These are phyloP conservation scores for Neotoxoptera formosana DNA, from an alignment of 1,140 invertebrate species.

Conservation along the genomic window DNA sequence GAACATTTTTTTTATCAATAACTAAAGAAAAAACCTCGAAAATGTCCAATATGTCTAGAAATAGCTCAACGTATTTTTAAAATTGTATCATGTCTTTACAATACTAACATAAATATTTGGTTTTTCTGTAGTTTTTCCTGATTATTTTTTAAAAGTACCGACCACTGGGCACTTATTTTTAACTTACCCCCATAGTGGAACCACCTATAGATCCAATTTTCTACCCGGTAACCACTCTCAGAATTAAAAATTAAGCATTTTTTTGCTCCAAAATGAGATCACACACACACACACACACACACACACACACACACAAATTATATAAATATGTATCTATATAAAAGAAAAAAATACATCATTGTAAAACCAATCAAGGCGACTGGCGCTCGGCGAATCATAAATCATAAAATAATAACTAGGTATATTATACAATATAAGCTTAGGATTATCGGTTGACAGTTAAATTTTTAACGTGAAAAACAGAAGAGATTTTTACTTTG, in stretches of 20 bases:
- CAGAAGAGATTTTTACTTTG: neutral
- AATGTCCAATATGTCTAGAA: neutral
- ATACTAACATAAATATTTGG: neutral
- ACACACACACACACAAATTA: too few relatives aligned
- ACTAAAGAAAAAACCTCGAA: neutral
- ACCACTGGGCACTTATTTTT: too few relatives aligned
- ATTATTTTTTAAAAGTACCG: neutral
- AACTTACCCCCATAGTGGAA: too few relatives aligned
- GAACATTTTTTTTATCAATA: neutral
- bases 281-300: too few relatives aligned
- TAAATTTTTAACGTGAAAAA: neutral
- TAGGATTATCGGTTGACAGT: neutral
- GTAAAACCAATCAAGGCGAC: too few relatives aligned
- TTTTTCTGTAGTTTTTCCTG: neutral
- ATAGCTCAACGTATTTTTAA: neutral
- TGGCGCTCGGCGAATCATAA: neutral
- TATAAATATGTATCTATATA: too few relatives aligned
- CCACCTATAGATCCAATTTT: neutral
- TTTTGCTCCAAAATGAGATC: too few relatives aligned
- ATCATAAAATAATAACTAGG: neutral
- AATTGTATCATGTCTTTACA: neutral
- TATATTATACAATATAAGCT: neutral
- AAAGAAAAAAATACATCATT: too few relatives aligned
- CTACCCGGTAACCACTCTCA: neutral
- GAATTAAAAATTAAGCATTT: too few relatives aligned